A percentile compares a stretch with the other conserved stretches of the same genome.
Conservation (phyloP, 2,888 invertebrate genomes). For the Drosophila demipolita region DNA sequence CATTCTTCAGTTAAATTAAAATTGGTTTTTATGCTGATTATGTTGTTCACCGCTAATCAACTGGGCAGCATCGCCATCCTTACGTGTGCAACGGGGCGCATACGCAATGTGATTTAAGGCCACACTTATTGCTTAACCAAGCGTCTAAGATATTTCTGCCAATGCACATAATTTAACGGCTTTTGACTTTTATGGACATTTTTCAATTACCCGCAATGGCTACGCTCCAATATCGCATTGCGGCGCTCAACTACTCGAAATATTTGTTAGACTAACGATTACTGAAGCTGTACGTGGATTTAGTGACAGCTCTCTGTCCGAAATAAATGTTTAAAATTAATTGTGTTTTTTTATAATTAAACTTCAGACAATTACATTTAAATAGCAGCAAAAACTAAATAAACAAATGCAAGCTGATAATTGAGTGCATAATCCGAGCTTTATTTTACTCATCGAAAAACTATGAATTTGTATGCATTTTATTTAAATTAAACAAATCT, state of each 20-base stretch:
- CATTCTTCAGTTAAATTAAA: not conserved
- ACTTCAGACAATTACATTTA: conserved; percentile 59
- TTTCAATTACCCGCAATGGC: conserved; percentile 55
- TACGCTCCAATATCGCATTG: conserved; percentile 4
- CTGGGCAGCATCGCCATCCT: conserved; percentile 3
- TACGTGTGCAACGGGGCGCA: conserved; percentile 63
- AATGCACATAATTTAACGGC: conserved; percentile 52
- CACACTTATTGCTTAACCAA: conserved; percentile 56
- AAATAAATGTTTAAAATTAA: conserved; percentile 46
- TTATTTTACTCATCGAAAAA: conserved; percentile 13
- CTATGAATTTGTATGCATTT: conserved; percentile 6
- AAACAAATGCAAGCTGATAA: conserved; percentile 44
- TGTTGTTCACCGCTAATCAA: conserved; percentile 47
- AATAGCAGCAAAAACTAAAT: conserved; percentile 66
- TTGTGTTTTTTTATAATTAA: conserved; percentile 70
- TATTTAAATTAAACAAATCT: conserved; percentile 10
- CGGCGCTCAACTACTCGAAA: conserved; percentile 23
- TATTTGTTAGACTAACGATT: conserved; percentile 11
- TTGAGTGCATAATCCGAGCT: conserved; percentile 31
- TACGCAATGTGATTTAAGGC: conserved; percentile 70
- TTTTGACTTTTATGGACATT: conserved; percentile 52
- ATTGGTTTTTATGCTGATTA: conserved; percentile 46
- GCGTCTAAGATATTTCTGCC: conserved; percentile 34
- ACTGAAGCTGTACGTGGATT: not conserved
- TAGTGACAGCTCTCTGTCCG: not conserved